These are phyloP conservation scores for Balearica regulorum DNA, from an alignment of 2,797 vertebrate species.

Conservation along the genomic window DNA sequence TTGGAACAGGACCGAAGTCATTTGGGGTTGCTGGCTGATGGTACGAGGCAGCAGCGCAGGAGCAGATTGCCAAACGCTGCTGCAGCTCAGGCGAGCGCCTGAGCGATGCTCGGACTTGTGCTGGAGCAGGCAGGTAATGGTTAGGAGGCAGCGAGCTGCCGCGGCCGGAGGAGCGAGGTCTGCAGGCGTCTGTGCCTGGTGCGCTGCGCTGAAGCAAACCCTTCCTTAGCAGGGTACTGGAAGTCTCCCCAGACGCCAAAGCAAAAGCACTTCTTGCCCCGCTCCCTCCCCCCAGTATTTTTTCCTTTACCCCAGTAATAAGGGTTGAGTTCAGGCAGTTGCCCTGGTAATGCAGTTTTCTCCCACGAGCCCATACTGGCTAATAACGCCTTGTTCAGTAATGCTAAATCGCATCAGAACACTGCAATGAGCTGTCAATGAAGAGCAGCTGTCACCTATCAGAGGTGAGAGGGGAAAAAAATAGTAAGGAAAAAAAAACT, in stretches of 20 bases:
- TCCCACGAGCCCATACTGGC: neutral
- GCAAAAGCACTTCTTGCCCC: neutral
- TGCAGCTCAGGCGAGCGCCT: rapidly evolving
- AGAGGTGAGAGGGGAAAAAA: neutral
- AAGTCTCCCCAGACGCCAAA: neutral
- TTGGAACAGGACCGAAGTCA: neutral
- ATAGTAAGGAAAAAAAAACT: neutral
- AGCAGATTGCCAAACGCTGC: neutral
- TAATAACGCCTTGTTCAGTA: neutral
- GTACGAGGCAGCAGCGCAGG: neutral
- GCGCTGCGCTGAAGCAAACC: neutral
- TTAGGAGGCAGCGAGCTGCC: rapidly evolving
- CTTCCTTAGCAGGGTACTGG: neutral
- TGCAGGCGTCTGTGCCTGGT: rapidly evolving
- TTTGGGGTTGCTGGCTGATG: neutral
- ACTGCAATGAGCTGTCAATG: neutral
- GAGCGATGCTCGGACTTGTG: rapidly evolving
- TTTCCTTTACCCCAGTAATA: neutral
- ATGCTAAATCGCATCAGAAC: neutral
- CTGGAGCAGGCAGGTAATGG: neutral
- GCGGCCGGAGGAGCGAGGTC: neutral
- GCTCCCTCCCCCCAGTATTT: neutral
- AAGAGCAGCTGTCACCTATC: neutral
- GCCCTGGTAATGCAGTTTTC: neutral
- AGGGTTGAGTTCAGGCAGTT: neutral